Percentiles rank a stretch among this genome's conserved stretches.
Conservation (phyloP, 1,140 invertebrate species). For the Marisa cornuarietis region DNA sequence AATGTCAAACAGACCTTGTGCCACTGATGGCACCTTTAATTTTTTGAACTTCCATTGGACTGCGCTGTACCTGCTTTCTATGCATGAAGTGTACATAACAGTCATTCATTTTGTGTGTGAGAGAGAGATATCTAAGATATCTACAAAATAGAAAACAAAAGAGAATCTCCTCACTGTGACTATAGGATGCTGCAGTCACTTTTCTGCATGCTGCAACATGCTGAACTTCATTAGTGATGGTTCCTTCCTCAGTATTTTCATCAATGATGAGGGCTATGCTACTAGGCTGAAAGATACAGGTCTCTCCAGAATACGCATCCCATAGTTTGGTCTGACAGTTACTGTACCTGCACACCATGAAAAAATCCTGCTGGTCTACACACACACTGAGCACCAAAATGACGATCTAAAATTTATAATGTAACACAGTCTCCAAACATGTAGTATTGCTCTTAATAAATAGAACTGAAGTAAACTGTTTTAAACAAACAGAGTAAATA, state of each 20-base stretch:
- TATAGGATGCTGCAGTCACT: slow-evolving; percentile 49
- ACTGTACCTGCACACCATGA: slow-evolving; percentile 44
- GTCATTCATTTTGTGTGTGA: not conserved
- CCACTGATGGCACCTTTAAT: no score
- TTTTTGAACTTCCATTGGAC: no score
- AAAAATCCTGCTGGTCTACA: not conserved
- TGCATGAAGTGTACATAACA: not conserved
- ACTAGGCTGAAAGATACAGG: slow-evolving; percentile 55
- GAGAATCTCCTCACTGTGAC: slow-evolving; percentile 44
- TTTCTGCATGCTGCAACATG: slow-evolving; percentile 29
- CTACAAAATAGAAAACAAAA: not conserved
- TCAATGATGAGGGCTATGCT: slow-evolving; percentile 53
- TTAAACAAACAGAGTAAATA: no score
- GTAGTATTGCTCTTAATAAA: no score
- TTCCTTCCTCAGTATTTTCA: slow-evolving; percentile 43
- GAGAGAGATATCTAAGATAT: not conserved
- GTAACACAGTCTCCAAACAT: no score
- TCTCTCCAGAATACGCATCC: slow-evolving; percentile 43
- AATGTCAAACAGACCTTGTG: no score
- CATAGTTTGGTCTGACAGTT: slow-evolving; percentile 58
- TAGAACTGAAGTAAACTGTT: no score
- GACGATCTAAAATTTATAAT: no score
- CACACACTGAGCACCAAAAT: no score
- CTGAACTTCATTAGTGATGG: slow-evolving; percentile 38
- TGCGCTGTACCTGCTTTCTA: not conserved